phyloP scores from a whole-genome alignment of 2,888 invertebrate species.

The Maniola hyperantus region DNA sequence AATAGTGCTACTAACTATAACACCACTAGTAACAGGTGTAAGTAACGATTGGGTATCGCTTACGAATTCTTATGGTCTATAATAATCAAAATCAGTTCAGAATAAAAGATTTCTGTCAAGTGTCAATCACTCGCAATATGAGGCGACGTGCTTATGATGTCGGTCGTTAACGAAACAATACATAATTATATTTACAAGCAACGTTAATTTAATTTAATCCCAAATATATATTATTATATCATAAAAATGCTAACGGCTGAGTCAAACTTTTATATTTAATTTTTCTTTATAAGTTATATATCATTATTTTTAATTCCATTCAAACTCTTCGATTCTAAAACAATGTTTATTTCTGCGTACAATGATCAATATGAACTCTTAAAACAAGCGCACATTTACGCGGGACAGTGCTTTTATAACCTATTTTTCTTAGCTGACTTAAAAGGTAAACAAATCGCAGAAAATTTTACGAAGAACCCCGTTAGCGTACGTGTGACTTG shows the following conservation, averaged over 20 bases:
- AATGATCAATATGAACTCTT: slow-evolving; percentile 41
- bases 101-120: background rate
- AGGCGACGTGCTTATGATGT: slow-evolving; percentile 10
- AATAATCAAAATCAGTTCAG: slow-evolving; percentile 15
- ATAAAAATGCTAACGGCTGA: slow-evolving; percentile 30
- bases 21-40: background rate
- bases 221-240: slow-evolving; percentile 22
- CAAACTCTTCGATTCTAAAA: slow-evolving; percentile 48
- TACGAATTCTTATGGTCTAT: slow-evolving; percentile 1
- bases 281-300: slow-evolving; percentile 21
- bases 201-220: slow-evolving; percentile 22
- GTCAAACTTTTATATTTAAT: slow-evolving; percentile 26
- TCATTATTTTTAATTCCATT: slow-evolving; percentile 14
- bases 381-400: slow-evolving; percentile 11
- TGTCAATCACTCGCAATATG: slow-evolving; percentile 1
- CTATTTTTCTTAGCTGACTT: too few relatives aligned
- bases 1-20: too few relatives aligned
- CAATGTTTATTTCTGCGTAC: slow-evolving; percentile 34
- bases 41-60: background rate
- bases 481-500: too few relatives aligned
- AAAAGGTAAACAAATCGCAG: too few relatives aligned
- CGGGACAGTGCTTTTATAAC: background rate
- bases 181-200: slow-evolving; percentile 27
- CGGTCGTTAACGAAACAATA: slow-evolving; percentile 11
- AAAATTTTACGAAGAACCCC: too few relatives aligned